Evolutionary conservation across 2,797 vertebrate species (phyloP), one percentile per base, ranked within the genome.

Genomic region (Craterocephalus amniculus): DNA sequence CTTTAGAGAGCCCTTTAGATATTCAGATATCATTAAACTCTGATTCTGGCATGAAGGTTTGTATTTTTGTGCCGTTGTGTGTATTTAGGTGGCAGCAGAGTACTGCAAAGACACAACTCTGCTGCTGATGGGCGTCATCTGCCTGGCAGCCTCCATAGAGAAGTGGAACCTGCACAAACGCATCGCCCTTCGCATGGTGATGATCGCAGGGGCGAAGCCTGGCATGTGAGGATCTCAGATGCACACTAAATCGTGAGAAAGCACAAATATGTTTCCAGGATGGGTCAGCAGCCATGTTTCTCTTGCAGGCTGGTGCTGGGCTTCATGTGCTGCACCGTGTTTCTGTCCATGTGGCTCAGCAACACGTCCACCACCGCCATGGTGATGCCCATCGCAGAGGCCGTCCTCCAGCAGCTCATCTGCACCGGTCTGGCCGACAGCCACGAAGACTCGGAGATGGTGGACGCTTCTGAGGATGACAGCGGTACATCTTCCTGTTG

Each of bases 321-420:
- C 65, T 99, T 99, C 91, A 99, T 99, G 98, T 97, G 96, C 86
- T 99, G 97, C 70, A 99, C 97, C 0, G 95, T 95, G 0, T 93
- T 97, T 74, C 93, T 99, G 62, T 99, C 98, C 88, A 99, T 99
- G 97, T 99, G 98, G 97, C 96, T 99, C 76, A 99, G 97, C 84
- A 99, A 99, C 93, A 99, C 98, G 2, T 99, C 97, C 86, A 98
- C 96, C 81, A 98, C 98, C 0, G 97, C 97, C 85, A 99, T 99
- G 97, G 97, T 99, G 92, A 99, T 98, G 97, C 97, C 98, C 63
- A 99, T 99, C 0, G 96, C 96, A 2, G 98, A 99, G 83, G 98
- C 98, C 0, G 98, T 99, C 72, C 95, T 99, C 34, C 96, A 97
- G 91, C 97, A 98, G 90, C 95, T 99, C 72, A 96, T 96, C 87